Conservation (phyloP, 2,888 invertebrate genomes). For the Drosophila percnosoma region DNA sequence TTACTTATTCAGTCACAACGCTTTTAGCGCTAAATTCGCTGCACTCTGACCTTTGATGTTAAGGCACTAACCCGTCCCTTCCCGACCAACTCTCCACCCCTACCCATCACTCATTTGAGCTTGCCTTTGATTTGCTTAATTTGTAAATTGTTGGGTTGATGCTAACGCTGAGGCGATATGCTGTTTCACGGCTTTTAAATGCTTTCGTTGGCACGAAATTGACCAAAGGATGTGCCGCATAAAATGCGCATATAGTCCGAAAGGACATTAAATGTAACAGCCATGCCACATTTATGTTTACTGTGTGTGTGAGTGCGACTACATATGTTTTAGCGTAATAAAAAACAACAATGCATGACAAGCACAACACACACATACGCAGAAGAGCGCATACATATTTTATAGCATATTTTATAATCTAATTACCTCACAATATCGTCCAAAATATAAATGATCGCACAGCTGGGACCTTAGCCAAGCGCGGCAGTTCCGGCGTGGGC, state of each 20-base stretch:
- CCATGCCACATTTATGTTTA: constrained; percentile 48
- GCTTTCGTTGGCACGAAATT: constrained; percentile 68
- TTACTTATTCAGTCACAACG: constrained; percentile 74
- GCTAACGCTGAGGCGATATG: constrained; percentile 34
- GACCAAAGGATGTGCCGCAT: constrained; percentile 65
- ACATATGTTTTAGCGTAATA: constrained; percentile 74
- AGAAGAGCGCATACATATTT: constrained; percentile 63
- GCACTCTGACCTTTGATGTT: constrained; percentile 24
- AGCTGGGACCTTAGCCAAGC: constrained; percentile 62
- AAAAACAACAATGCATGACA: constrained; percentile 70
- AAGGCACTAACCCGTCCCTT: neutral
- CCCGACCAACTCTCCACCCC: neutral
- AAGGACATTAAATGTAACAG: constrained; percentile 47
- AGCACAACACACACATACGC: constrained; percentile 2
- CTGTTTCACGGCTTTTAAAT: constrained; percentile 75
- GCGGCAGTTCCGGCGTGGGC: constrained; percentile 24
- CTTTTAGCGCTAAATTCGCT: constrained; percentile 66
- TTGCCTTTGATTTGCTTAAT: constrained; percentile 76
- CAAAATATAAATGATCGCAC: constrained; percentile 72
- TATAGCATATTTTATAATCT: constrained; percentile 82
- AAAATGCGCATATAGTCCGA: constrained; percentile 47
- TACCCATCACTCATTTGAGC: constrained; percentile 22
- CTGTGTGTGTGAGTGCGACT: constrained; percentile 26
- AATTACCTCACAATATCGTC: constrained; percentile 76
- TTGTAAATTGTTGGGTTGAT: constrained; percentile 65